Evolutionary conservation across 2,888 invertebrate species (phyloP).

Genomic region (Thyatira batis): DNA sequence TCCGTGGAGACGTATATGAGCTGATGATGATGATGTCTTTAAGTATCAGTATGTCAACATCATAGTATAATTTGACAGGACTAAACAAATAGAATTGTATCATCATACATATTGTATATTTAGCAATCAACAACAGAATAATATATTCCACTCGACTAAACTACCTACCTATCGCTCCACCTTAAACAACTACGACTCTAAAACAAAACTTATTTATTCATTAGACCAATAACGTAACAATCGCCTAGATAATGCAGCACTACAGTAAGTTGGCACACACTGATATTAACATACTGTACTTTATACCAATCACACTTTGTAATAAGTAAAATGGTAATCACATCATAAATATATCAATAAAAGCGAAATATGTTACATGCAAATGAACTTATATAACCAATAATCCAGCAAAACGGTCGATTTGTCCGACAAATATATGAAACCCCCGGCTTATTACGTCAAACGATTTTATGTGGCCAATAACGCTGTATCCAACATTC

Average conservation of each 20-base stretch:
- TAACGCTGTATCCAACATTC: slow-evolving; percentile 68
- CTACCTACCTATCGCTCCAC: not conserved
- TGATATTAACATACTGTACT: slow-evolving; percentile 34
- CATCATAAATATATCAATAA: slow-evolving; percentile 46
- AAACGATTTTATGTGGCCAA: slow-evolving; percentile 65
- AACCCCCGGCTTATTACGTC: slow-evolving; percentile 68
- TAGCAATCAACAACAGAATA: not conserved
- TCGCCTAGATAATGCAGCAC: slow-evolving; percentile 27
- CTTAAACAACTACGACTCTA: slow-evolving; percentile 11
- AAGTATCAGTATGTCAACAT: no score
- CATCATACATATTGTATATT: not conserved
- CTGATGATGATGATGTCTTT: no score
- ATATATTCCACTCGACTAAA: not conserved
- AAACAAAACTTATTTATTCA: slow-evolving; percentile 25
- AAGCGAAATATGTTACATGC: slow-evolving; percentile 57
- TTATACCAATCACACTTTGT: slow-evolving; percentile 34
- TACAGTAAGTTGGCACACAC: slow-evolving; percentile 7
- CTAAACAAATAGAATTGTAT: no score
- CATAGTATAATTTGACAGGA: no score
- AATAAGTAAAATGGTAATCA: slow-evolving; percentile 52
- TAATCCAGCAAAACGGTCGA: slow-evolving; percentile 60
- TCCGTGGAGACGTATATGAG: no score
- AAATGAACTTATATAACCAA: slow-evolving; percentile 49
- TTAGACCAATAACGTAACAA: slow-evolving; percentile 22
- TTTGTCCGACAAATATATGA: slow-evolving; percentile 74